These are phyloP conservation scores for Agraylea sexmaculata DNA, from an alignment of 1,140 invertebrate species.

Conservation along the genomic window DNA sequence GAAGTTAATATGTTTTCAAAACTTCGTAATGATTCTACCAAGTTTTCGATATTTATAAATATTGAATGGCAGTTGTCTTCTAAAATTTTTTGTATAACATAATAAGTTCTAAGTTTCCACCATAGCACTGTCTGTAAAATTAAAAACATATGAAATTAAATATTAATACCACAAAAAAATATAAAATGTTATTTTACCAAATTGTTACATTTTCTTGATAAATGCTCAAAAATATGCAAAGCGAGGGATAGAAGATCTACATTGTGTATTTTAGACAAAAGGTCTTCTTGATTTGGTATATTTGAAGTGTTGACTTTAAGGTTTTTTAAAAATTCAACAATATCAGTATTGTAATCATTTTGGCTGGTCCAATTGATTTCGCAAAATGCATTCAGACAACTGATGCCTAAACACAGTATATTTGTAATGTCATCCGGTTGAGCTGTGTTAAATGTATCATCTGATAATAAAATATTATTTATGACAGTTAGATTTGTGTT, in stretches of 20 bases:
- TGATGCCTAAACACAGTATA: conserved; percentile 39
- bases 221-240: conserved; percentile 46
- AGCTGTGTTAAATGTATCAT: conserved; percentile 21
- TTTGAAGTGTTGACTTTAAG: conserved; percentile 36
- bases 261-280: conserved; percentile 51
- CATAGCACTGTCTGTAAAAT: conserved; percentile 42
- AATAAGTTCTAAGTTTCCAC: conserved; percentile 62
- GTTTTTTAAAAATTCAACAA: conserved; percentile 29
- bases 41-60: conserved; percentile 45
- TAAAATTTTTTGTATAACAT: conserved; percentile 61
- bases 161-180: background rate
- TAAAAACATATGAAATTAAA: conserved; percentile 3
- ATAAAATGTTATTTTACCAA: conserved; percentile 25
- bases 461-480: too few relatives aligned
- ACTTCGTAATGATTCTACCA: conserved; percentile 43
- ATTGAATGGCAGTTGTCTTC: conserved; percentile 58
- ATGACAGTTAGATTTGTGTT: too few relatives aligned
- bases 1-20: conserved; percentile 27
- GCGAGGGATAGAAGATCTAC: conserved; percentile 56
- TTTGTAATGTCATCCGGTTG: conserved; percentile 17
- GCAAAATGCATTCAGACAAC: conserved; percentile 58
- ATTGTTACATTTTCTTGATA: conserved; percentile 31
- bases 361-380: conserved; percentile 75
- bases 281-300: conserved; percentile 45
- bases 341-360: conserved; percentile 32